Conservation (phyloP, 2,888 invertebrate genomes). For the Coecobrya sp. region DNA sequence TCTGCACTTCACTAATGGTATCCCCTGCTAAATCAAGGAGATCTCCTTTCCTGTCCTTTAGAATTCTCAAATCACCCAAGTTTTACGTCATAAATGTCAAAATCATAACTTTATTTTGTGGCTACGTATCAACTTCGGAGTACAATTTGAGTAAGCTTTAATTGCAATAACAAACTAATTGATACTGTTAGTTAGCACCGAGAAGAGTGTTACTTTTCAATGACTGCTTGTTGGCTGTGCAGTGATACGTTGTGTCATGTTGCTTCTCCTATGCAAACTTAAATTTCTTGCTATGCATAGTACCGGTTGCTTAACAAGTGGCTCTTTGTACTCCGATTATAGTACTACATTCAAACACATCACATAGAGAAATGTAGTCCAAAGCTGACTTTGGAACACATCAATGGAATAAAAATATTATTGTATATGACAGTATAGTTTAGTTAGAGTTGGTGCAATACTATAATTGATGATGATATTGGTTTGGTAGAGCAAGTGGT, state of each 20-base stretch:
- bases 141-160: background rate
- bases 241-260: background rate
- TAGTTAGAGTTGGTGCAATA: background rate
- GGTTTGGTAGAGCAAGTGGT: conserved; percentile 34
- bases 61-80: conserved; percentile 54
- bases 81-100: background rate
- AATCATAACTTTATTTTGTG: background rate
- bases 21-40: background rate
- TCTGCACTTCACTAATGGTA: background rate
- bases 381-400: conserved; percentile 9
- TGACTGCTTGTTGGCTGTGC: background rate
- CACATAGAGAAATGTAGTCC: background rate
- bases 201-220: background rate
- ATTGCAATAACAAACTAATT: conserved; percentile 17
- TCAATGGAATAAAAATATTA: background rate
- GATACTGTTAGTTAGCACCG: conserved; percentile 33
- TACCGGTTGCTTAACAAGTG: conserved; percentile 50
- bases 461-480: conserved; percentile 34
- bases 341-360: background rate
- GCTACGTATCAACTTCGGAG: background rate
- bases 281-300: background rate
- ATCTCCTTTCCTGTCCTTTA: background rate
- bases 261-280: conserved; percentile 21
- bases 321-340: background rate
- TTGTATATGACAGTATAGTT: background rate